Percentiles rank a stretch among this genome's conserved stretches.
Evolutionary conservation across 2,888 invertebrate species (phyloP).

Genomic region (Lepidonotus clava): DNA sequence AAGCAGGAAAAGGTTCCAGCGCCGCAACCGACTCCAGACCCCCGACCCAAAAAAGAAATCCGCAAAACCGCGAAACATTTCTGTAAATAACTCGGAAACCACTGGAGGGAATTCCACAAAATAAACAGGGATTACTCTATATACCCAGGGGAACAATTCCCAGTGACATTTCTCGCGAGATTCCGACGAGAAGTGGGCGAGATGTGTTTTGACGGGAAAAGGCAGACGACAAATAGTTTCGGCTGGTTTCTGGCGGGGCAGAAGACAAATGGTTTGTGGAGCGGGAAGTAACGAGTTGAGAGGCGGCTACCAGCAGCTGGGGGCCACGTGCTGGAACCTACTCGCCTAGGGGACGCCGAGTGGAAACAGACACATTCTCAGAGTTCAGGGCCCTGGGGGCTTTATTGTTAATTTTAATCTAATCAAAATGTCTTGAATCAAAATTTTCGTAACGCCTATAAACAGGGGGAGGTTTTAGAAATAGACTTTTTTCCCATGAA

Average conservation of each 20-base stretch:
- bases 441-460: too few relatives aligned
- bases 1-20: background rate
- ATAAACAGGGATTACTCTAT: background rate
- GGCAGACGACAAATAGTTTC: constrained; percentile 8
- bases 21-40: background rate
- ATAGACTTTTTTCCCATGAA: too few relatives aligned
- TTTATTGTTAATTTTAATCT: too few relatives aligned
- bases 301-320: background rate
- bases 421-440: too few relatives aligned
- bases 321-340: background rate
- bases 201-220: background rate
- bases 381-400: too few relatives aligned
- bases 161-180: background rate
- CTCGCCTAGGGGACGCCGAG: background rate
- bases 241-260: background rate
- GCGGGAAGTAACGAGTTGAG: background rate
- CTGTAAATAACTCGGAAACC: too few relatives aligned
- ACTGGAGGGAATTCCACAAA: too few relatives aligned
- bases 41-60: background rate
- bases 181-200: background rate
- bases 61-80: too few relatives aligned
- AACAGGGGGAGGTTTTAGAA: too few relatives aligned
- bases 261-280: background rate
- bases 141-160: background rate
- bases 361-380: too few relatives aligned